A percentile compares a stretch with the other conserved stretches of the same genome.
phyloP scores from a whole-genome alignment of 2,888 invertebrate species.

The Alentia gelatinosa region DNA sequence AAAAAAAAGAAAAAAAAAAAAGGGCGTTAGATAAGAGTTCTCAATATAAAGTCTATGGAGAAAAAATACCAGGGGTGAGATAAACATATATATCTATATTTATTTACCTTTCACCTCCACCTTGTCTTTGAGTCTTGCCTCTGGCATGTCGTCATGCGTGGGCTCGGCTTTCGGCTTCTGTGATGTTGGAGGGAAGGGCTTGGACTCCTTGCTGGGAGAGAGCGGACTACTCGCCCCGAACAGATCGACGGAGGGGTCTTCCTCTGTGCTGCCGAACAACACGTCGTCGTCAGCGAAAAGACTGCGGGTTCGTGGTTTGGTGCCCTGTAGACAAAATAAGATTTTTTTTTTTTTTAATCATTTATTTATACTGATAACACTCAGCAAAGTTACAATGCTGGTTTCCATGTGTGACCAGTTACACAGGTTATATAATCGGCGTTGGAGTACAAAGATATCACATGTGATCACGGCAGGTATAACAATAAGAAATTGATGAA shows the following conservation, averaged over 20 bases:
- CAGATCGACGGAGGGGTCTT: constrained; percentile 44
- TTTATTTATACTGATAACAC: too few species aligned
- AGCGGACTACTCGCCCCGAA: constrained; percentile 53
- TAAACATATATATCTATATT: too few species aligned
- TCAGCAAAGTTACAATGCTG: too few species aligned
- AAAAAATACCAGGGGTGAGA: too few species aligned
- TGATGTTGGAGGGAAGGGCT: neutral
- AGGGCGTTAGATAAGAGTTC: too few species aligned
- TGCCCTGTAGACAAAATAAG: neutral
- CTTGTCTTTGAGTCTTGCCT: constrained; percentile 3
- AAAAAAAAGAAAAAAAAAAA: too few species aligned
- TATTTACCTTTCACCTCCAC: neutral
- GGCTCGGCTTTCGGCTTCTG: neutral
- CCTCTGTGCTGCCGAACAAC: neutral
- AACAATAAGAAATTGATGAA: neutral
- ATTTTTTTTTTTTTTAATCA: neutral
- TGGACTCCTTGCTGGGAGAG: constrained; percentile 32
- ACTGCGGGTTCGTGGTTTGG: constrained; percentile 30
- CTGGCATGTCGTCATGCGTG: neutral
- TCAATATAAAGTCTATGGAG: too few species aligned
- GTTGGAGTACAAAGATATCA: neutral
- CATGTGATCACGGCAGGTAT: too few species aligned
- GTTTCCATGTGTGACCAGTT: too few species aligned
- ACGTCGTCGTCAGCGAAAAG: constrained; percentile 42
- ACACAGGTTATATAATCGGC: too few species aligned